Evolutionary conservation across 2,797 vertebrate genomes (phyloP).

Genomic region (Urophycis tenuis): DNA sequence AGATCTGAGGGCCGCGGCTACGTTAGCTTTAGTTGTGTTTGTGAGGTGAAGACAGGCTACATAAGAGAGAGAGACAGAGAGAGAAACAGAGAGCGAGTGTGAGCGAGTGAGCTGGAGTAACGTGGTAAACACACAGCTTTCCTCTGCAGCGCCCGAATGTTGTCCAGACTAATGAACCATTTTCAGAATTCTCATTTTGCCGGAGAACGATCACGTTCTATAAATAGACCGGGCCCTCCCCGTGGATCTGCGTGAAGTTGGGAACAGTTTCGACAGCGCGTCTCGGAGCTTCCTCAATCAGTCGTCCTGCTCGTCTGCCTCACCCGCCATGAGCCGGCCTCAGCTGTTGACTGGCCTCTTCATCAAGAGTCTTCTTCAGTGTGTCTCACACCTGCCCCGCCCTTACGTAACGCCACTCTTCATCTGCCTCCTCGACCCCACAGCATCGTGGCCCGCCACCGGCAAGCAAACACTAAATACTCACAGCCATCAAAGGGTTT

Average conservation of each 20-base stretch:
- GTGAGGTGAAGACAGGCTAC: background rate
- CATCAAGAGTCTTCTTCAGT: slow-evolving; percentile 40
- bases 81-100: background rate
- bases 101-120: background rate
- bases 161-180: background rate
- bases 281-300: too few relatives aligned
- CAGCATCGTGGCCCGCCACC: slow-evolving; percentile 25
- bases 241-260: background rate
- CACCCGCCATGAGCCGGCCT: background rate
- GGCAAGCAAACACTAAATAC: slow-evolving; percentile 28
- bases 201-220: background rate
- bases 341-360: background rate
- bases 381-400: slow-evolving; percentile 44
- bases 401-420: slow-evolving; percentile 63
- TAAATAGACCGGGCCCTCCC: background rate
- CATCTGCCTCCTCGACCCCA: slow-evolving; percentile 46
- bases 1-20: too few relatives aligned
- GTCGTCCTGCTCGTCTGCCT: background rate
- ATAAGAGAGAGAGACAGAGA: background rate
- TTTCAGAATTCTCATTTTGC: background rate
- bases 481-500: slow-evolving; percentile 40
- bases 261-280: background rate
- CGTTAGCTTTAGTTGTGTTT: too few relatives aligned
- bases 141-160: background rate
- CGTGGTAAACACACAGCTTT: background rate